Percentiles rank a stretch among this genome's conserved stretches.
These are phyloP conservation scores for Anisognathus igniventris DNA, from an alignment of 2,797 vertebrate species.

Conservation along the genomic window DNA sequence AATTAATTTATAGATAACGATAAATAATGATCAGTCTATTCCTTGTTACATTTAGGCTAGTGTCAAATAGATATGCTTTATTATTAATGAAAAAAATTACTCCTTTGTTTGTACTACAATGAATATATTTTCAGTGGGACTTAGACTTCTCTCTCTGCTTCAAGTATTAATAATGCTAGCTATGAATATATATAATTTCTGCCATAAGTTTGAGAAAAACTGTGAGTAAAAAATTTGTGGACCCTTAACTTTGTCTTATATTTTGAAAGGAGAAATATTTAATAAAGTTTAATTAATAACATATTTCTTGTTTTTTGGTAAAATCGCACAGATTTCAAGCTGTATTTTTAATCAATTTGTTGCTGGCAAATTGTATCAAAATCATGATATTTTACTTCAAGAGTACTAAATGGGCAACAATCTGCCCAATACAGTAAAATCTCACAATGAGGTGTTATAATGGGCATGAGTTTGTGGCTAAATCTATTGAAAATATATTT, in stretches of 20 bases:
- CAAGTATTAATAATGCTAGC: background rate
- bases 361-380: background rate
- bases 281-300: background rate
- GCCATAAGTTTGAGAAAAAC: background rate
- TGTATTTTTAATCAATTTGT: background rate
- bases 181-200: background rate
- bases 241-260: background rate
- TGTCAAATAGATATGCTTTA: background rate
- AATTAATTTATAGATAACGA: background rate
- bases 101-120: background rate
- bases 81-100: background rate
- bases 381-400: background rate
- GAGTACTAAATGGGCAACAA: background rate
- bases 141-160: background rate
- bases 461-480: background rate
- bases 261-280: background rate
- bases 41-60: background rate
- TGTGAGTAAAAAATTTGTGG: background rate
- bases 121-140: background rate
- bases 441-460: background rate
- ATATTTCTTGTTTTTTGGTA: background rate
- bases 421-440: background rate
- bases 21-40: background rate
- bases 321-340: background rate
- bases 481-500: background rate